Base-by-base conservation (phyloP, 2,888 invertebrate species). In the Heliothis peltigera region DNA sequence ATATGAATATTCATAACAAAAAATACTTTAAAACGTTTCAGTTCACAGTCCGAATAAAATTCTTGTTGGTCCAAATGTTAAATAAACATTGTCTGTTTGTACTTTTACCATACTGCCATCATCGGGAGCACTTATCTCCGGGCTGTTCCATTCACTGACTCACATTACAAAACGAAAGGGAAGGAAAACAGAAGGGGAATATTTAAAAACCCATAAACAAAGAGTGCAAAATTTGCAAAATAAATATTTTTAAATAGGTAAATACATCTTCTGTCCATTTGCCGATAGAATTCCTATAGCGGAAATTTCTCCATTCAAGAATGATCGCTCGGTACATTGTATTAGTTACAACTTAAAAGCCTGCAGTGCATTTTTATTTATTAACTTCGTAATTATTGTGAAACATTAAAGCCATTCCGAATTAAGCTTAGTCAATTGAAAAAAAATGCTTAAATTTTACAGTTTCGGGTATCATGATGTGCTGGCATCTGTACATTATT, bases 61-160 rank as follows among this genome's bases (percentile, higher is more conserved):
- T 35, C 64, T 55, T 75, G 51, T 76, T 60, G 35, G 64, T 56
- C 44, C 28, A 7, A 46, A 28, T 59, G 47, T 18, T 46, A 61
- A 60, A 57, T 46, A 28, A 56, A 54, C 17, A 43, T 43, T 7
- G 56, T 66, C 42, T 64, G 62, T 68, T 59, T 61, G 47, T 61
- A 52, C 18, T 70, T 66, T 61, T 54, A 61, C 53, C 15, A 17
- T 10, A 32, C 49, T 49, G 65, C 46, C 61, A 46, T 77, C 74
- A 74, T 60, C 74, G 12, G 53, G 8, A 52, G 62, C 80, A 77
- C 78, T 80, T 80, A 78, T 22, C 48, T 21, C 46, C 22, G 19
- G 22, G 48, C 19, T 49, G 54, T 65, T 61, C 19, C 47, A 44
- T 55, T 53, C 39, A 18, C 52, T 64, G 59, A 65, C 42, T 64